Evolutionary conservation across 2,797 vertebrate genomes (phyloP).

Genomic region (Phaenicophaeus curvirostris): DNA sequence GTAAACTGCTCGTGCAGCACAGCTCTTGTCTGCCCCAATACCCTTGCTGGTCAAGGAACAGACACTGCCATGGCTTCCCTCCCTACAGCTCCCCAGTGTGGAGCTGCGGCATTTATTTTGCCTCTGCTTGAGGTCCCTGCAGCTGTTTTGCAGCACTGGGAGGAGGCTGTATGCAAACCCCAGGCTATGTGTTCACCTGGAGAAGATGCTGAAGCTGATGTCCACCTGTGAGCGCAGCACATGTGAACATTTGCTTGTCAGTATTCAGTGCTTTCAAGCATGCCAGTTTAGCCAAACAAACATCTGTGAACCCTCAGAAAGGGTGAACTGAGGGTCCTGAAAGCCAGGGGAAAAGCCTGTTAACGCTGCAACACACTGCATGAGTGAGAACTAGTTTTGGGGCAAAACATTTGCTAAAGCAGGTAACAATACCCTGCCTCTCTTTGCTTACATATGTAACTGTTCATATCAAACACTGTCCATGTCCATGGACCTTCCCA

Average conservation of each 20-base stretch:
- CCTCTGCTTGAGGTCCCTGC: neutral
- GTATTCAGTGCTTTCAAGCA: neutral
- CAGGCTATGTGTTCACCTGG: neutral
- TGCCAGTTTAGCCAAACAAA: neutral
- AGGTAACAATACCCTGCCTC: neutral
- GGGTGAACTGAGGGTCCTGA: neutral
- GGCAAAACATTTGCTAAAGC: neutral
- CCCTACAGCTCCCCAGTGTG: fast-evolving
- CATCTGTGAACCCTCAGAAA: neutral
- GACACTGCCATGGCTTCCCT: neutral
- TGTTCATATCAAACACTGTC: neutral
- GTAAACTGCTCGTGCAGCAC: neutral
- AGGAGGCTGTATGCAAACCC: neutral
- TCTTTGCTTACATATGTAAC: neutral
- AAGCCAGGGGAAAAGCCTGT: neutral
- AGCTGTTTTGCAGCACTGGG: neutral
- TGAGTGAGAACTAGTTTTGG: neutral
- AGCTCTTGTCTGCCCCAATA: neutral
- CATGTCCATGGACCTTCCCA: neutral
- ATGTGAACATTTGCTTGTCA: fast-evolving
- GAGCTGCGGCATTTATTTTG: neutral
- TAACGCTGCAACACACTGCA: neutral
- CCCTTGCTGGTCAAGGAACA: neutral
- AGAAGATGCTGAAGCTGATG: neutral
- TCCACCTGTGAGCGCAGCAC: neutral